Conservation (phyloP, 2,113 vertebrate species). For the Protomyctophum bolini region DNA sequence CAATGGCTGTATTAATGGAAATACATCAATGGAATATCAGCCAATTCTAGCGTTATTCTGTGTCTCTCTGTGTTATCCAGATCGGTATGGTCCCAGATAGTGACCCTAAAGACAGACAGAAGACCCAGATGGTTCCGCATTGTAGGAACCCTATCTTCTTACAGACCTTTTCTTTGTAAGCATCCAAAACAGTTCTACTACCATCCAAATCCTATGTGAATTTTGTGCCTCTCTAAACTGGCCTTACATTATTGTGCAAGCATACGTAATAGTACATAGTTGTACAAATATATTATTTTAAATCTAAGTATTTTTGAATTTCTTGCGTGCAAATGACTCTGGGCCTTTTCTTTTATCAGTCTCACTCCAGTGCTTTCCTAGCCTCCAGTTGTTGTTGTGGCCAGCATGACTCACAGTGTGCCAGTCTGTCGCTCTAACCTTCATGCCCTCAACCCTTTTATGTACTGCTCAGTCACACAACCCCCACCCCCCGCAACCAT, state of each 20-base stretch:
- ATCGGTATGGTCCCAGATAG: conserved; percentile 70
- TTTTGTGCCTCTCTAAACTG: neutral
- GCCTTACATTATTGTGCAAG: neutral
- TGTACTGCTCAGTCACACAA: too few species aligned
- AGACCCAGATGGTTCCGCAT: conserved; percentile 67
- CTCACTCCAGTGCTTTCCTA: too few species aligned
- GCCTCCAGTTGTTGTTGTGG: neutral
- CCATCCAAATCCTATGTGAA: neutral
- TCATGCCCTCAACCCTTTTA: too few species aligned
- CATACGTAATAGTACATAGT: too few species aligned
- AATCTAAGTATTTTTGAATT: neutral
- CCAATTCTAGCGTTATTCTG: too few species aligned
- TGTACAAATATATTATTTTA: neutral
- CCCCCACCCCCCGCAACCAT: too few species aligned
- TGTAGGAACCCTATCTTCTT: conserved; percentile 73
- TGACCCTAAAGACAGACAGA: conserved; percentile 56
- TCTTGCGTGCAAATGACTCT: neutral
- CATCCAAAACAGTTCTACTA: neutral
- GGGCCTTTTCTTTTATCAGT: neutral
- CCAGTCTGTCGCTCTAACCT: too few species aligned
- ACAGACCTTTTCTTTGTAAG: conserved; percentile 75
- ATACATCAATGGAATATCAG: too few species aligned
- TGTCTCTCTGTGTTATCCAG: conserved; percentile 46
- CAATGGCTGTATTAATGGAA: too few species aligned
- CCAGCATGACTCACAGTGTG: too few species aligned